A percentile compares a stretch with the other conserved stretches of the same genome.
phyloP scores from a whole-genome alignment of 2,797 vertebrate genomes.

The Eupleurogrammus muticus region DNA sequence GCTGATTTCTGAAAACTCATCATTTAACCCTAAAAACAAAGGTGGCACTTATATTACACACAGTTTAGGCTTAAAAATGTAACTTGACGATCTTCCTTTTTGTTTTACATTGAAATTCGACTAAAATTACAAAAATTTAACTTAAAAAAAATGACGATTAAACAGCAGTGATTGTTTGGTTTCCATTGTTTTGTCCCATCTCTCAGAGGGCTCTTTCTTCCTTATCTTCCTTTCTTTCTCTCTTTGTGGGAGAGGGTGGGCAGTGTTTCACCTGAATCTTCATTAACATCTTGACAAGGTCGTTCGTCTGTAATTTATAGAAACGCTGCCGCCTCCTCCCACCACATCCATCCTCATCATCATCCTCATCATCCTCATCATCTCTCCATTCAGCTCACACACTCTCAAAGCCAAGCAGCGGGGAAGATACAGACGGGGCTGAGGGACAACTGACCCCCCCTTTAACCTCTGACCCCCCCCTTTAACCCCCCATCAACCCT shows the following conservation, averaged over 20 bases:
- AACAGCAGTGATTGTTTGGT: constrained; percentile 28
- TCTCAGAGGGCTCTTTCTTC: not conserved
- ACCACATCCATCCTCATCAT: constrained; percentile 40
- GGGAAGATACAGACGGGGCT: constrained; percentile 72
- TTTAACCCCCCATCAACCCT: no score
- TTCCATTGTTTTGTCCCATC: constrained; percentile 56
- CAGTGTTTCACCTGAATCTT: constrained; percentile 26
- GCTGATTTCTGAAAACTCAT: not conserved
- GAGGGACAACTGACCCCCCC: constrained; percentile 32
- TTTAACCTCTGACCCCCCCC: no score
- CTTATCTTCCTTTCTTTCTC: no score
- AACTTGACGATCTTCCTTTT: no score
- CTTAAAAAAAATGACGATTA: no score
- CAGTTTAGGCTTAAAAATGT: no score
- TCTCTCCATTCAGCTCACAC: constrained; percentile 73
- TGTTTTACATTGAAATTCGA: no score
- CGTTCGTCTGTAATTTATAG: not conserved
- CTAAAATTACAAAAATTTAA: no score
- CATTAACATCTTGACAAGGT: constrained; percentile 2
- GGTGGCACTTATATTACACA: no score
- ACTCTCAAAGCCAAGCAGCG: constrained; percentile 66
- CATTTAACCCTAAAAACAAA: not conserved
- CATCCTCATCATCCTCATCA: no score
- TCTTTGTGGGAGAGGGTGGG: not conserved
- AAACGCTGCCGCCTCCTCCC: constrained; percentile 20